phyloP scores from a whole-genome alignment of 2,113 vertebrate genomes.

The Chionis minor region DNA sequence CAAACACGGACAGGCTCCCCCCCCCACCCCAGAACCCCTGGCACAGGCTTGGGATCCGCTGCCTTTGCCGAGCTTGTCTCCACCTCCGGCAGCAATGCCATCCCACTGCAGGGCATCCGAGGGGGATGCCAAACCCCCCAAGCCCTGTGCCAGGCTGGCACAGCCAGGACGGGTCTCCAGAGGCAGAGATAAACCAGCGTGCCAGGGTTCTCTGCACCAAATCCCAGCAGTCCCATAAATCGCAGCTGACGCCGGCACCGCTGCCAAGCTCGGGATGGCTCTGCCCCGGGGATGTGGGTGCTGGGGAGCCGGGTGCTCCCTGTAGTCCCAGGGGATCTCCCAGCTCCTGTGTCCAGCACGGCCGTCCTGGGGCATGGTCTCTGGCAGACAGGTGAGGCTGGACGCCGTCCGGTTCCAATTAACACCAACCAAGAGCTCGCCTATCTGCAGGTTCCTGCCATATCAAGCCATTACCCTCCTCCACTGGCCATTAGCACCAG shows the following conservation, averaged over 20 bases:
- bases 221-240: background rate
- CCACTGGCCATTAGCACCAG: background rate
- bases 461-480: background rate
- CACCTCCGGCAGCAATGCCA: rapidly evolving
- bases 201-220: background rate
- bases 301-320: too few relatives aligned
- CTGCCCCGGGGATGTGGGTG: background rate
- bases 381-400: background rate
- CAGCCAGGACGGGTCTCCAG: background rate
- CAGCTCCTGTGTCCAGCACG: background rate
- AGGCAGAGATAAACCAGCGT: background rate
- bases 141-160: background rate
- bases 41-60: rapidly evolving
- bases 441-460: background rate
- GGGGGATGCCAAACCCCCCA: rapidly evolving
- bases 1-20: rapidly evolving
- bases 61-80: background rate
- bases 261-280: background rate
- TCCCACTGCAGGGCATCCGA: rapidly evolving
- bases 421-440: background rate
- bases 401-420: background rate
- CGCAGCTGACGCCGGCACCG: background rate
- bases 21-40: background rate
- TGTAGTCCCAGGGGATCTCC: background rate
- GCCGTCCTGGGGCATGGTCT: background rate